Base-by-base conservation (phyloP, 2,797 vertebrate genomes). In the Acanthurus lineatus region DNA sequence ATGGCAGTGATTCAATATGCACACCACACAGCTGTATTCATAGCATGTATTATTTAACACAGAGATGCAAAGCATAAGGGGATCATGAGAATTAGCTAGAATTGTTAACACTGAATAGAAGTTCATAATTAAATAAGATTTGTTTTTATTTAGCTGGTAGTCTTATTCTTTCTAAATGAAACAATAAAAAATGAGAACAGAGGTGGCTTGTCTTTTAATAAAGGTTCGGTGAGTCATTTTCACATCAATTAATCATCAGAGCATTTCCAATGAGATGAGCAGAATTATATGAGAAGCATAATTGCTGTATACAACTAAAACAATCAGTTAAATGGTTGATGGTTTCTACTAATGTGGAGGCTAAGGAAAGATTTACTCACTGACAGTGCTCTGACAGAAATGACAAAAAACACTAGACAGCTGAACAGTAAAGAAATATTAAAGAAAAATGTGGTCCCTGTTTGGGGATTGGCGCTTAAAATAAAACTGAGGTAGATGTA, bases 261-360 rank as follows among this genome's bases (percentile, higher is more conserved):
- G 35, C 58, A 8, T 66, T 61, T 32, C 62, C 54, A 54, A 54
- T 53, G 68, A 82, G 66, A 54, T 32, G 48, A 82, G 60, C 51
- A 38, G 28, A 67, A 78, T 76, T 67, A 74, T 65, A 56, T 58
- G 35, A 32, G 64, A 40, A 48, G 22, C 66, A 69, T 61, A 77
- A 77, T 77, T 76, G 69, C 54, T 59, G 52, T 58, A 73, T 73
- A 86, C 69, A 81, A 83, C 81, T 85, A 56, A 81, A 82, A 69
- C 60, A 71, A 53, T 80, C 10, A 49, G 28, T 61, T 61, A 38
- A 62, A 75, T 25, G 63, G 61, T 64, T 77, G 72, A 63, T 4
- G 25, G 19, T 48, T 22, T 69, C 42, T 3, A 32, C 15, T 57
- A 19, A 68, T 53, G 45, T 20, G 49, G 54, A 78, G 47, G 62